Conservation (phyloP, 2,797 vertebrate genomes). For the Pygocentrus nattereri region DNA sequence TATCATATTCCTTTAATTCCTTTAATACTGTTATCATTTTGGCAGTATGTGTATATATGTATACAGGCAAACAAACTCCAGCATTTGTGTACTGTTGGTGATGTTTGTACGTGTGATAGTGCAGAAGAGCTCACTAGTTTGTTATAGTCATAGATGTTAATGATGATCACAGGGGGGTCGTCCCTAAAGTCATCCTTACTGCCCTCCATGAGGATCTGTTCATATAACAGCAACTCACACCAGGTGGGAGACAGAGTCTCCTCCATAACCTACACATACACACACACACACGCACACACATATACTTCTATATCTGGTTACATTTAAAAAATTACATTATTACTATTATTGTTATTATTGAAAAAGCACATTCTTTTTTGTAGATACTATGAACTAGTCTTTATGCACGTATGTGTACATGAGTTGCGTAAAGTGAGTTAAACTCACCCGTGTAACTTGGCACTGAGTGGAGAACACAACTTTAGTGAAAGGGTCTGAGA, state of each 20-base stretch:
- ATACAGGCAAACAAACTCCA: no score
- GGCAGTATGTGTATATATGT: no score
- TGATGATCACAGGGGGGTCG: conserved; percentile 87
- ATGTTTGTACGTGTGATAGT: background rate
- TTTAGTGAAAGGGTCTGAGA: conserved; percentile 89
- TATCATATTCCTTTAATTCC: no score
- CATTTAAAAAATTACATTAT: no score
- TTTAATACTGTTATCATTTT: no score
- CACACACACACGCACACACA: conserved; percentile 38
- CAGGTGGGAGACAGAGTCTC: conserved; percentile 92
- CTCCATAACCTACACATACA: conserved; percentile 78
- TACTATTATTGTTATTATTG: no score
- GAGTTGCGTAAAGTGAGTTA: background rate
- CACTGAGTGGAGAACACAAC: conserved; percentile 92
- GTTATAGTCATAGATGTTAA: conserved; percentile 88
- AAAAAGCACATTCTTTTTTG: no score
- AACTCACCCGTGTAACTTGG: conserved; percentile 85
- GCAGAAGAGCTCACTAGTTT: conserved; percentile 81
- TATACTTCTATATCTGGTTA: background rate
- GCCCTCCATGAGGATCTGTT: conserved; percentile 90
- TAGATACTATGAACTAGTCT: no score
- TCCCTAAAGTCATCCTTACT: conserved; percentile 85
- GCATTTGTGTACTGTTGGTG: no score
- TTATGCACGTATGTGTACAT: background rate
- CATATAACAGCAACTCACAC: conserved; percentile 89